phyloP scores from a whole-genome alignment of 2,888 invertebrate species.

The Boloria selene region DNA sequence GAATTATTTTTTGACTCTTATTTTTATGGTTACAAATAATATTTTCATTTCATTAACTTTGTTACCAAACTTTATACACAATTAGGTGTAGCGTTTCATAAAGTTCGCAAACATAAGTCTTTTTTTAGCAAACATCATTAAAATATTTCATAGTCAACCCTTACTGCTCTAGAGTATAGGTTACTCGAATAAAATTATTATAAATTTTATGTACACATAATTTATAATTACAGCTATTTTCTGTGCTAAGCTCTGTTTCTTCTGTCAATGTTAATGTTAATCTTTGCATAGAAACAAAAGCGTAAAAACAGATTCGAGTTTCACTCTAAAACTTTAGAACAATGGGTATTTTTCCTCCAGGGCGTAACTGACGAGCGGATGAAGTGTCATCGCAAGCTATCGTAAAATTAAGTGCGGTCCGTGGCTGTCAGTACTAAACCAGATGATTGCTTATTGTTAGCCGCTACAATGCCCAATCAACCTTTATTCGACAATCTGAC shows the following conservation, averaged over 20 bases:
- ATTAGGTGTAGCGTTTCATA: no score
- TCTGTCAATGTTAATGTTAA: not conserved
- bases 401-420: slow-evolving; percentile 57
- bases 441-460: slow-evolving; percentile 72
- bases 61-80: no score
- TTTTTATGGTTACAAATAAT: no score
- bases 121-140: not conserved
- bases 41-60: no score
- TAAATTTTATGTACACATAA: no score
- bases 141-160: not conserved
- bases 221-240: no score
- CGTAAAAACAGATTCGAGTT: slow-evolving; percentile 12
- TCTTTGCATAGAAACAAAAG: not conserved
- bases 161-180: no score
- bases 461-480: slow-evolving; percentile 71
- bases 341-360: slow-evolving; percentile 23
- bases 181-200: no score
- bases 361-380: slow-evolving; percentile 37
- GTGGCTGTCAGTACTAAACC: slow-evolving; percentile 52
- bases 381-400: slow-evolving; percentile 46
- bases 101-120: no score
- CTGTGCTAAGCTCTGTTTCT: no score
- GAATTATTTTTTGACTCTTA: no score
- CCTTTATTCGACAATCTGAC: slow-evolving; percentile 50
- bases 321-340: slow-evolving; percentile 12